Conservation (phyloP, 2,113 vertebrate species). For the Kryptolebias marmoratus region DNA sequence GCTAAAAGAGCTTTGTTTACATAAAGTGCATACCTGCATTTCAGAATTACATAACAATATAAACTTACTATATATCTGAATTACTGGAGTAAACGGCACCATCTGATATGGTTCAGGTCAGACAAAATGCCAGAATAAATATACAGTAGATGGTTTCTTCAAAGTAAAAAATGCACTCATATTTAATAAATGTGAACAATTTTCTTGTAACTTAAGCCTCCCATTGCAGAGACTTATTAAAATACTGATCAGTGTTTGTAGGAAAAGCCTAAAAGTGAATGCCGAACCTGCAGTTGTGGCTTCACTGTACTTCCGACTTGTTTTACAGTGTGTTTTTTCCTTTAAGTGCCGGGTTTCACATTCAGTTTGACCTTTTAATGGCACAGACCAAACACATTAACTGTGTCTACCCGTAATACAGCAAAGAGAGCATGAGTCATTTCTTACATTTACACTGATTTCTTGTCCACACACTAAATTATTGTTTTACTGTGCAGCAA, state of each 20-base stretch:
- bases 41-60: too few species aligned
- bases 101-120: too few species aligned
- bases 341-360: constrained; percentile 4
- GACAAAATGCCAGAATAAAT: too few species aligned
- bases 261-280: too few species aligned
- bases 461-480: constrained; percentile 33
- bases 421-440: constrained; percentile 10
- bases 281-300: neutral
- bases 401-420: neutral
- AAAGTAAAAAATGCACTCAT: neutral
- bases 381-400: constrained; percentile 16
- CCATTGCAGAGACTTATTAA: too few species aligned
- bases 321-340: constrained; percentile 4
- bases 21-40: too few species aligned
- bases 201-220: neutral
- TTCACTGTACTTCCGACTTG: neutral
- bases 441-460: constrained; percentile 16
- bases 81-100: too few species aligned
- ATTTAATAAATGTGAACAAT: neutral
- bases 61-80: too few species aligned
- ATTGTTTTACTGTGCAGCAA: constrained; percentile 55
- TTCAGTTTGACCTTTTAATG: constrained; percentile 15
- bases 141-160: neutral
- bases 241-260: too few species aligned
- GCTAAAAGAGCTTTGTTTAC: too few species aligned